Percentiles rank a stretch among this genome's conserved stretches.
phyloP scores from a whole-genome alignment of 2,113 vertebrate species.

The Clarias gariepinus region DNA sequence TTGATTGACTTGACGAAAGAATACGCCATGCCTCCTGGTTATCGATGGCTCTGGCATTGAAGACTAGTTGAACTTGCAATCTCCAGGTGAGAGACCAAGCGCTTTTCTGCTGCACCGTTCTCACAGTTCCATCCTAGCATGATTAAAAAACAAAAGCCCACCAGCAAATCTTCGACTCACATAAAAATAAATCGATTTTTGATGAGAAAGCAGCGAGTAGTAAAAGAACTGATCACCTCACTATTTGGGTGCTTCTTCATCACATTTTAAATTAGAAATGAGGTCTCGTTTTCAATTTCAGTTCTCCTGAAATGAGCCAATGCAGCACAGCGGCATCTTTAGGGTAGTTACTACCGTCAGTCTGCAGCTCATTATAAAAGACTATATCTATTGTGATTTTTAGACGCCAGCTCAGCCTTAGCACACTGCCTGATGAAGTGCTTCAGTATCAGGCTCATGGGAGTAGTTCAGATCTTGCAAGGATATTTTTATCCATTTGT shows the following conservation, averaged over 20 bases:
- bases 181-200: constrained; percentile 53
- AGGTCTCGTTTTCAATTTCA: constrained; percentile 23
- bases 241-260: constrained; percentile 56
- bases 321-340: neutral
- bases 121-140: neutral
- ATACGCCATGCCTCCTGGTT: neutral
- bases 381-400: neutral
- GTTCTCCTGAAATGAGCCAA: constrained; percentile 2
- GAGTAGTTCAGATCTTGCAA: neutral
- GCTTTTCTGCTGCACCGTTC: neutral
- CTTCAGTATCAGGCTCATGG: neutral
- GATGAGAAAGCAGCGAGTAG: constrained; percentile 31
- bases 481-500: neutral
- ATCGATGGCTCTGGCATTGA: neutral
- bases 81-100: neutral
- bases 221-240: constrained; percentile 51
- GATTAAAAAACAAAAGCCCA: neutral
- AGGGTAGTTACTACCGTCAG: neutral
- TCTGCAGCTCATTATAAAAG: constrained; percentile 34
- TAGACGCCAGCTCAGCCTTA: neutral
- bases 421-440: neutral
- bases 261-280: constrained; percentile 42
- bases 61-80: neutral
- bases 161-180: constrained; percentile 54
- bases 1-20: neutral